Evolutionary conservation across 2,113 vertebrate genomes (phyloP).

Genomic region (Anolis carolinensis): DNA sequence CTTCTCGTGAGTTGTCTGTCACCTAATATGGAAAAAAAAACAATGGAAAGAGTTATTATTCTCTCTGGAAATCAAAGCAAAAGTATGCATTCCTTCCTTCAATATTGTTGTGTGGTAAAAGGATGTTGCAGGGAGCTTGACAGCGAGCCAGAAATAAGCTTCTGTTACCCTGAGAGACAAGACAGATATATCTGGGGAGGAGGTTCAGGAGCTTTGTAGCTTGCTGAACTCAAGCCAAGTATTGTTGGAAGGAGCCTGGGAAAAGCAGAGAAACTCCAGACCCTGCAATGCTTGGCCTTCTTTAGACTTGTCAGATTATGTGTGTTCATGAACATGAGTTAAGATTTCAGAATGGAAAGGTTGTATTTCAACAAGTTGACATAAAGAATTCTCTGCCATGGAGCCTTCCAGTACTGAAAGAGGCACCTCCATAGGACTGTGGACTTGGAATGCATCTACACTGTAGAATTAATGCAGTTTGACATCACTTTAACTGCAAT

Average conservation of each 20-base stretch:
- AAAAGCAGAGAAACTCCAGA: constrained; percentile 82
- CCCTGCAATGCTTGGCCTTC: constrained; percentile 71
- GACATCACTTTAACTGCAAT: no score
- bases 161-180: constrained; percentile 78
- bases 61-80: constrained; percentile 74
- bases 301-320: constrained; percentile 70
- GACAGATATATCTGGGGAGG: constrained; percentile 78
- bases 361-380: constrained; percentile 27
- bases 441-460: neutral
- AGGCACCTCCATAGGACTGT: neutral
- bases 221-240: constrained; percentile 72
- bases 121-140: constrained; percentile 76
- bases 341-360: constrained; percentile 64
- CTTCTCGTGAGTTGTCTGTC: constrained; percentile 70
- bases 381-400: neutral
- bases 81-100: constrained; percentile 71
- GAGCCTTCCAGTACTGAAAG: neutral
- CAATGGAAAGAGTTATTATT: constrained; percentile 69
- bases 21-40: constrained; percentile 56
- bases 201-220: constrained; percentile 75
- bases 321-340: constrained; percentile 25
- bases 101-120: constrained; percentile 72
- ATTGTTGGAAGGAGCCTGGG: constrained; percentile 74
- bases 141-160: constrained; percentile 74
- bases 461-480: no score